phyloP scores from a whole-genome alignment of 2,888 invertebrate species.

The Melinaea marsaeus region DNA sequence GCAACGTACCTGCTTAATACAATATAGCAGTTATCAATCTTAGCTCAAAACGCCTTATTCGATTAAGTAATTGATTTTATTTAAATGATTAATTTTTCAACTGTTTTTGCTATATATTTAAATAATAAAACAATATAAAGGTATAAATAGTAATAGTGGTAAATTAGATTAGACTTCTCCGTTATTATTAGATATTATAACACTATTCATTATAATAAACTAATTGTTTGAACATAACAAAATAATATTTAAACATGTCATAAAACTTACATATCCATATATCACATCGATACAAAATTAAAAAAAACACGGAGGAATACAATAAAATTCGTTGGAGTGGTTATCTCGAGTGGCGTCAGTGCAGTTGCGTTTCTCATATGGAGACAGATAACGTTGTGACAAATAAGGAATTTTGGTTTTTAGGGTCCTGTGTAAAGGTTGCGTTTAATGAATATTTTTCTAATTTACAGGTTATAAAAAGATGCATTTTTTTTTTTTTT shows the following conservation, averaged over 20 bases:
- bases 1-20: constrained; percentile 12
- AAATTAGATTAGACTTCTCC: too few species aligned
- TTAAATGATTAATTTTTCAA: background rate
- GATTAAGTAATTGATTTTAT: too few species aligned
- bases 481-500: too few species aligned
- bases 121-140: too few species aligned
- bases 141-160: too few species aligned
- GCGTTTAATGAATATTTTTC: background rate
- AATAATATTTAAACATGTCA: background rate
- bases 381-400: constrained; percentile 29
- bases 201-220: too few species aligned
- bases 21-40: background rate
- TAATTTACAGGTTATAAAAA: too few species aligned
- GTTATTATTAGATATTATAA: too few species aligned
- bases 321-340: constrained; percentile 17
- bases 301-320: constrained; percentile 16
- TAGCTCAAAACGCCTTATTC: background rate
- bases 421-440: constrained; percentile 16
- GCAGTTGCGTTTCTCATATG: constrained; percentile 27
- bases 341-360: constrained; percentile 24
- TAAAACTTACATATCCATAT: background rate
- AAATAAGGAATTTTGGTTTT: constrained; percentile 27
- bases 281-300: constrained; percentile 14
- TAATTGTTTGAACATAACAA: background rate
- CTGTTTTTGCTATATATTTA: too few species aligned